phyloP scores from a whole-genome alignment of 2,888 invertebrate species.

The Ptilodon capucinus region DNA sequence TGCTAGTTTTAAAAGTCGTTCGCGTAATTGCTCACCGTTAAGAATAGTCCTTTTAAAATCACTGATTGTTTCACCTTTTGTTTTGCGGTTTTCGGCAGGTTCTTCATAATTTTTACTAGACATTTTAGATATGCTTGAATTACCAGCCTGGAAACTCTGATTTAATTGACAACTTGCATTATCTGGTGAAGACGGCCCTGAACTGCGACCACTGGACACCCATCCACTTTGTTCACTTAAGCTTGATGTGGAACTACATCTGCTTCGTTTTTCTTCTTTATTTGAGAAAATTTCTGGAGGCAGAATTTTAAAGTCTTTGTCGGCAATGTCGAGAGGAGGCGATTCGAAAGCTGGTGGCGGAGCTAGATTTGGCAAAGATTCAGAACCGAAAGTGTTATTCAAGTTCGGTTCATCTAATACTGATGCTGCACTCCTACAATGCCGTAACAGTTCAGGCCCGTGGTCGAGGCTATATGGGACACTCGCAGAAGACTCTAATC shows the following conservation, averaged over 20 bases:
- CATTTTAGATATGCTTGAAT: slow-evolving; percentile 49
- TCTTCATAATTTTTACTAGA: slow-evolving; percentile 54
- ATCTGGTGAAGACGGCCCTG: slow-evolving; percentile 85
- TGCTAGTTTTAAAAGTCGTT: slow-evolving; percentile 85
- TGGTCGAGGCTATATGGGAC: slow-evolving; percentile 85
- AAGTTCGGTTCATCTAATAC: slow-evolving; percentile 82
- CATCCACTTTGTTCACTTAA: slow-evolving; percentile 93
- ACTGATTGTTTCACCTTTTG: slow-evolving; percentile 62
- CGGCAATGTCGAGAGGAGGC: slow-evolving; percentile 75
- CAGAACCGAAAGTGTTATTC: slow-evolving; percentile 82
- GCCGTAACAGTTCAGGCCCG: slow-evolving; percentile 74
- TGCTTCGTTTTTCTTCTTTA: slow-evolving; percentile 66
- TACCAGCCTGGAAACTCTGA: slow-evolving; percentile 67
- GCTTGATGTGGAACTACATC: slow-evolving; percentile 84
- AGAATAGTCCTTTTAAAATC: slow-evolving; percentile 77
- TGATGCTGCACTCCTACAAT: slow-evolving; percentile 82
- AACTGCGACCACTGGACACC: slow-evolving; percentile 90
- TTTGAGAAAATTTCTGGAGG: slow-evolving; percentile 77
- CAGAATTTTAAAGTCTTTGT: slow-evolving; percentile 77
- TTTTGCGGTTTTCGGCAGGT: slow-evolving; percentile 41
- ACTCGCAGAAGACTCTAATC: slow-evolving; percentile 83
- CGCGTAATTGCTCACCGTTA: slow-evolving; percentile 86
- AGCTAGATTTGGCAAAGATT: slow-evolving; percentile 88
- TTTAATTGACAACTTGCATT: slow-evolving; percentile 78
- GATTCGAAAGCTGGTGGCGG: slow-evolving; percentile 84